A percentile compares a stretch with the other conserved stretches of the same genome.
These are phyloP conservation scores for Pantherophis vulpinus DNA, from an alignment of 2,797 vertebrate genomes.

Conservation along the genomic window DNA sequence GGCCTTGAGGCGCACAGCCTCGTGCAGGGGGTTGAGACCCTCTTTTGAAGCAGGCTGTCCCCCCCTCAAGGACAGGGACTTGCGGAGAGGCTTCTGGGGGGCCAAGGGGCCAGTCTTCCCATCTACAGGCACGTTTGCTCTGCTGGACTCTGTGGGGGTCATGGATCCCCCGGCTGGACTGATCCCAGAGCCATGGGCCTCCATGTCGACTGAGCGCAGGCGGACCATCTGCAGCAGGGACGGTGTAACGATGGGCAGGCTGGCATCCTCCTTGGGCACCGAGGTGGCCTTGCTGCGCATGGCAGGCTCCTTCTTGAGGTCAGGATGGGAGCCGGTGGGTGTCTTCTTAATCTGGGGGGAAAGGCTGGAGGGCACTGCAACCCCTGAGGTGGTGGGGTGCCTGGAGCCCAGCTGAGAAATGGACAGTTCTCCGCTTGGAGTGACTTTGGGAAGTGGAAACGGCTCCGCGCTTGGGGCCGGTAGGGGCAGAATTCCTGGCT, in stretches of 20 bases:
- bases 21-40: constrained; percentile 76
- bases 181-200: constrained; percentile 28
- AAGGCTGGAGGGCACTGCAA: not conserved
- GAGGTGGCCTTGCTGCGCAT: constrained; percentile 75
- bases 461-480: not conserved
- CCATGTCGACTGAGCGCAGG: constrained; percentile 84
- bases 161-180: constrained; percentile 33
- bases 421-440: fast-evolving
- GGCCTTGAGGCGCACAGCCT: constrained; percentile 84
- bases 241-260: constrained; percentile 89
- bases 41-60: constrained; percentile 54
- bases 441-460: fast-evolving
- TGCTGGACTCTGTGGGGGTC: constrained; percentile 3
- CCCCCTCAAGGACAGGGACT: constrained; percentile 74
- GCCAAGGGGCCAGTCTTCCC: not conserved
- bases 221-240: constrained; percentile 96
- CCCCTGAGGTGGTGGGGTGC: not conserved
- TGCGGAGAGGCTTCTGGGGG: constrained; percentile 79
- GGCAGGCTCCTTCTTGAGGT: constrained; percentile 72
- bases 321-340: constrained; percentile 23
- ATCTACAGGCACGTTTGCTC: not conserved
- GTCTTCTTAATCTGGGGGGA: constrained; percentile 54
- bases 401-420: fast-evolving
- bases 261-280: constrained; percentile 84
- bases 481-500: not conserved